Percentiles rank a stretch among this genome's conserved stretches.
These are phyloP conservation scores for Vidua chalybeata DNA, from an alignment of 2,113 vertebrate species.

Conservation along the genomic window DNA sequence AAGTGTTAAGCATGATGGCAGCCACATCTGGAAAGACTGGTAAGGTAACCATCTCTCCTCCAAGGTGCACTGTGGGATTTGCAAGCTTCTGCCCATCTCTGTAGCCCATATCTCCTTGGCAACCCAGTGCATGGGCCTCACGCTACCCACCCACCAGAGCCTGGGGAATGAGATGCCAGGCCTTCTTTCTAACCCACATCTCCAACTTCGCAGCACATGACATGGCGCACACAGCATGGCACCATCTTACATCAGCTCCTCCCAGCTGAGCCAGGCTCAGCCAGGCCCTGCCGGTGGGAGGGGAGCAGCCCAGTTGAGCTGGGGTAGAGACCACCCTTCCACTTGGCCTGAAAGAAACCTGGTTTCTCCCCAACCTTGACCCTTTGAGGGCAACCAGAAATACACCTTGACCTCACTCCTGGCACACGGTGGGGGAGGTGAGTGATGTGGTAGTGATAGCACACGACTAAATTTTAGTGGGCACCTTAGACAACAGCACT, in stretches of 20 bases:
- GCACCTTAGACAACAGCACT: conserved; percentile 68
- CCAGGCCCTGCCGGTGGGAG: not conserved
- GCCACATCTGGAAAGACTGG: conserved; percentile 68
- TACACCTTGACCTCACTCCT: conserved; percentile 67
- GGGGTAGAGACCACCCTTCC: not conserved
- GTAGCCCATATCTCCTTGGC: conserved; percentile 65
- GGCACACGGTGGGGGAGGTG: conserved; percentile 61
- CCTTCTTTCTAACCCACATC: conserved; percentile 73
- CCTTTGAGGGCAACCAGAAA: conserved; percentile 13
- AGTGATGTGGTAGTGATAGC: conserved; percentile 20
- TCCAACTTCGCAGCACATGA: conserved; percentile 68
- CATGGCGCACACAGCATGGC: conserved; percentile 73
- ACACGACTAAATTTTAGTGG: conserved; percentile 53
- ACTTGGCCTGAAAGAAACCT: not conserved
- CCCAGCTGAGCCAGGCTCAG: conserved; percentile 37
- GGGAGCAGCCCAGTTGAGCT: conserved; percentile 29
- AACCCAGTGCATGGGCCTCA: conserved; percentile 74
- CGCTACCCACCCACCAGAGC: conserved; percentile 71
- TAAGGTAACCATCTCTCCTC: conserved; percentile 71
- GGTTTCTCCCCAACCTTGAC: conserved; percentile 7
- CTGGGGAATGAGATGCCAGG: conserved; percentile 67
- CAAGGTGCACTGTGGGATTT: conserved; percentile 66
- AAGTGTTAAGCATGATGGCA: conserved; percentile 71
- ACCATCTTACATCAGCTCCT: conserved; percentile 55
- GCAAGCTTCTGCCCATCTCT: conserved; percentile 70